Percentiles rank a stretch among this genome's conserved stretches.
Evolutionary conservation across 2,797 vertebrate genomes (phyloP).

Genomic region (Enteromius argenteus): DNA sequence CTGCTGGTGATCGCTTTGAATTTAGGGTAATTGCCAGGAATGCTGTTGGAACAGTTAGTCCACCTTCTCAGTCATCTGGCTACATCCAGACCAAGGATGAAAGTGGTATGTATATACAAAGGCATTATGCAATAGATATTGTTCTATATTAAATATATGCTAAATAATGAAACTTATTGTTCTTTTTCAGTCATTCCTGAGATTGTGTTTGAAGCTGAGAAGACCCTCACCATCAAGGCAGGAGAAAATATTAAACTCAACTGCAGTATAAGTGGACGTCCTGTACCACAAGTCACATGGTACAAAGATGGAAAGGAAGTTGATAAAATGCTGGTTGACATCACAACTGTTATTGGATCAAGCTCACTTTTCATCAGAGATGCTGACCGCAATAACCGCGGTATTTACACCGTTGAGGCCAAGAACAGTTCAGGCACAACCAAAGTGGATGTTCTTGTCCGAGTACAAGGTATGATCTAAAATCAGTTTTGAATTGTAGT

Average conservation of each 20-base stretch:
- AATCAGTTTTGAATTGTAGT: background rate
- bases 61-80: constrained; percentile 96
- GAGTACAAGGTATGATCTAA: constrained; percentile 89
- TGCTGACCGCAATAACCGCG: constrained; percentile 90
- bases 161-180: constrained; percentile 1
- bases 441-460: constrained; percentile 90
- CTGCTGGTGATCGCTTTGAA: constrained; percentile 93
- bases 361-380: constrained; percentile 93
- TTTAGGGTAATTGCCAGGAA: constrained; percentile 98
- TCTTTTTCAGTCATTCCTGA: constrained; percentile 86
- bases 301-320: constrained; percentile 95
- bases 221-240: constrained; percentile 87
- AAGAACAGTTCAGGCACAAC: constrained; percentile 91
- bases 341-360: constrained; percentile 87
- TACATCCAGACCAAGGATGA: constrained; percentile 98
- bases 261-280: constrained; percentile 90
- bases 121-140: background rate
- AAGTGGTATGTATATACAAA: constrained; percentile 82
- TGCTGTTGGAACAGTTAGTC: constrained; percentile 95
- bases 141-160: background rate
- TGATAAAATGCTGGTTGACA: constrained; percentile 90
- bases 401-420: constrained; percentile 92
- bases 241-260: constrained; percentile 90
- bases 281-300: constrained; percentile 93
- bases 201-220: constrained; percentile 91